Percentiles rank a stretch among this genome's conserved stretches.
phyloP scores from a whole-genome alignment of 2,888 invertebrate genomes.

The Pammene fasciana region DNA sequence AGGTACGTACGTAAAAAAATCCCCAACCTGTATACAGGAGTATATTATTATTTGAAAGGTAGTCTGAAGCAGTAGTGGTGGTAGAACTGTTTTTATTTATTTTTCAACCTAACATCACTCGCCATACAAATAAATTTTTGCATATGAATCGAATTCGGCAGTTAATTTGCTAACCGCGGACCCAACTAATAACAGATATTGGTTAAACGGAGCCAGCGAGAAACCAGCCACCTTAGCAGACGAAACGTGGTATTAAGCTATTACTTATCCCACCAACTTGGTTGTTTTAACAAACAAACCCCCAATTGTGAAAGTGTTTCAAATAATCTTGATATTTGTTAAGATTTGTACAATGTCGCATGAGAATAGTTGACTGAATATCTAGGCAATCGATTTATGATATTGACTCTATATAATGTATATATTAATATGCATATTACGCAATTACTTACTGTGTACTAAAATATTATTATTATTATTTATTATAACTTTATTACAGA shows the following conservation, averaged over 20 bases:
- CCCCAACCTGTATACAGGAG: too few relatives aligned
- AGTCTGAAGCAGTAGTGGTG: too few relatives aligned
- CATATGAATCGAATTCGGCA: slow-evolving; percentile 55
- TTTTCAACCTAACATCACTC: slow-evolving; percentile 20
- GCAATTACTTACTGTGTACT: too few relatives aligned
- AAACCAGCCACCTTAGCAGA: slow-evolving; percentile 74
- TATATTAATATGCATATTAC: too few relatives aligned
- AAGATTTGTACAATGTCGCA: neutral
- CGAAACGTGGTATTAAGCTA: slow-evolving; percentile 80
- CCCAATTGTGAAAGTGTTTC: slow-evolving; percentile 43
- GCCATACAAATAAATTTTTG: slow-evolving; percentile 49
- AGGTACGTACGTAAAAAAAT: too few relatives aligned
- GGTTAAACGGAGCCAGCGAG: slow-evolving; percentile 70
- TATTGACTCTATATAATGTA: too few relatives aligned
- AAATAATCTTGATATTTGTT: slow-evolving; percentile 56
- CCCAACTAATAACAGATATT: slow-evolving; percentile 72
- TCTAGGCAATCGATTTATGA: too few relatives aligned
- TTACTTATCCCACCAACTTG: slow-evolving; percentile 75
- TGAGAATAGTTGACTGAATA: too few relatives aligned
- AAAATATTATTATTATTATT: too few relatives aligned
- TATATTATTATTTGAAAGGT: too few relatives aligned
- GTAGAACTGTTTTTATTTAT: neutral
- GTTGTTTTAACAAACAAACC: slow-evolving; percentile 68
- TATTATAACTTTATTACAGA: too few relatives aligned
- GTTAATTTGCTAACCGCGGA: slow-evolving; percentile 64